Conservation (phyloP, 1,140 invertebrate species). For the Caenorhabditis remanei region DNA sequence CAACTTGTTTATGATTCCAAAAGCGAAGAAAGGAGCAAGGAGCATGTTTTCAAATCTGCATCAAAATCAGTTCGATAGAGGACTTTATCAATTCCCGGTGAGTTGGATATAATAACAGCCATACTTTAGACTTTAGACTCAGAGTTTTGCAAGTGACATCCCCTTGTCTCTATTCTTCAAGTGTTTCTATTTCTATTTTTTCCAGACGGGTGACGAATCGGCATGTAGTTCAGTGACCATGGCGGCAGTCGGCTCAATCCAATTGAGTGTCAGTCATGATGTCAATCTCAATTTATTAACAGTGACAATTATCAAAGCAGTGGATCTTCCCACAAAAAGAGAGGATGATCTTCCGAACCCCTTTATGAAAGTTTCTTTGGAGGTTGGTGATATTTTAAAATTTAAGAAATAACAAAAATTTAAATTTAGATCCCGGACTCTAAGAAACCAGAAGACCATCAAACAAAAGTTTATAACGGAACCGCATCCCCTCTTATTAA, state of each 20-base stretch:
- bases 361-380: slow-evolving; percentile 72
- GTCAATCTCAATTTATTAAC: slow-evolving; percentile 46
- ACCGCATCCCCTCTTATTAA: slow-evolving; percentile 71
- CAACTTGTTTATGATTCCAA: slow-evolving; percentile 73
- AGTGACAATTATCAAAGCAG: slow-evolving; percentile 59
- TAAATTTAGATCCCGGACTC: slow-evolving; percentile 62
- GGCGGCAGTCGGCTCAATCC: slow-evolving; percentile 58
- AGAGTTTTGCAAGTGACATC: background rate
- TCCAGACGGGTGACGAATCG: slow-evolving; percentile 59
- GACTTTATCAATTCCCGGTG: slow-evolving; percentile 70
- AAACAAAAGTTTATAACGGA: slow-evolving; percentile 69
- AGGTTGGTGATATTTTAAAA: slow-evolving; percentile 57
- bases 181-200: slow-evolving; percentile 36
- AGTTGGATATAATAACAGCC: background rate
- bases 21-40: slow-evolving; percentile 59
- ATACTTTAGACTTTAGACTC: background rate
- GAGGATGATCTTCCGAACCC: slow-evolving; percentile 74
- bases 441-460: slow-evolving; percentile 70
- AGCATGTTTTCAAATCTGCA: slow-evolving; percentile 72
- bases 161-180: background rate
- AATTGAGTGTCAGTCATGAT: slow-evolving; percentile 63
- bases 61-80: slow-evolving; percentile 73
- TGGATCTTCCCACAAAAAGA: slow-evolving; percentile 60
- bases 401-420: background rate
- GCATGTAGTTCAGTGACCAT: slow-evolving; percentile 55